These are phyloP conservation scores for Pygoscelis antarcticus DNA, from an alignment of 2,113 vertebrate species.

Conservation along the genomic window DNA sequence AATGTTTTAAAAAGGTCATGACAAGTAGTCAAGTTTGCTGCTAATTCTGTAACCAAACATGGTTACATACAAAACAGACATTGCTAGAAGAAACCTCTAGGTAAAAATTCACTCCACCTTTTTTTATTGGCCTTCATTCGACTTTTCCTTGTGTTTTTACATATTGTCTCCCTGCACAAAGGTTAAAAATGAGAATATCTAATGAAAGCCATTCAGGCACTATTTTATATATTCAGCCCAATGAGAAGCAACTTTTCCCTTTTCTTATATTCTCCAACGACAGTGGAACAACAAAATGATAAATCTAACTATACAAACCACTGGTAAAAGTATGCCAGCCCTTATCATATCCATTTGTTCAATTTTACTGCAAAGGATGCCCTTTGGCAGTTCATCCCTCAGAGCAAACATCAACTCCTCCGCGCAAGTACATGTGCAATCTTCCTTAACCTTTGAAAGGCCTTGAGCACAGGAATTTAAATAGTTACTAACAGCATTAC, in stretches of 20 bases:
- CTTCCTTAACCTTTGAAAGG: slow-evolving; percentile 12
- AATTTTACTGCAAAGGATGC: background rate
- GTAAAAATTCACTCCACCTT: background rate
- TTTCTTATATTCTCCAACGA: background rate
- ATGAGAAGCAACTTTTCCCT: background rate
- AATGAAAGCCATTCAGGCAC: background rate
- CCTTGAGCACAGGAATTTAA: background rate
- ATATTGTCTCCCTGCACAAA: background rate
- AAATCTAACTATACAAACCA: background rate
- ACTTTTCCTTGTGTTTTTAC: background rate
- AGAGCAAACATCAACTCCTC: background rate
- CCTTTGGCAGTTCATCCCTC: background rate
- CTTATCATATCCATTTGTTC: background rate
- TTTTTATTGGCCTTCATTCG: background rate
- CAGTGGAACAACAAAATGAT: background rate
- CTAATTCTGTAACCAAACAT: background rate
- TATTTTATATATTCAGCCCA: background rate
- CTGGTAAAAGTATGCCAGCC: background rate
- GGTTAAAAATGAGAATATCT: background rate
- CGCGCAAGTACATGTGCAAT: background rate
- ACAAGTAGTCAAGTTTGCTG: background rate
- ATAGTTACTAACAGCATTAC: background rate
- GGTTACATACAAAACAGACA: background rate
- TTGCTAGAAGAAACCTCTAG: background rate
- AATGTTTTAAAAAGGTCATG: background rate